phyloP scores from a whole-genome alignment of 2,797 vertebrate genomes.

The Myotis planiceps region DNA sequence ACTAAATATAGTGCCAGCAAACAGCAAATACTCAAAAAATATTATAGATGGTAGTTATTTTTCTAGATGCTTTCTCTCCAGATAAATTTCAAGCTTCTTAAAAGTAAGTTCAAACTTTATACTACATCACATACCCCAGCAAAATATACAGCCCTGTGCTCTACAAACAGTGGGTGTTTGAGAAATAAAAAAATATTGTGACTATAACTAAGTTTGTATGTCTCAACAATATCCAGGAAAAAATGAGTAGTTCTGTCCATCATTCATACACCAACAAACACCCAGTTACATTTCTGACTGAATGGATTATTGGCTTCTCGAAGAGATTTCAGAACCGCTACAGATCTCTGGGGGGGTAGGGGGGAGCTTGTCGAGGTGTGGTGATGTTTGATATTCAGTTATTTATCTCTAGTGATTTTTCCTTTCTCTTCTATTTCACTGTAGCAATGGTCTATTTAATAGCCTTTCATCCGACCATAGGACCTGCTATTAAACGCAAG shows the following conservation, averaged over 20 bases:
- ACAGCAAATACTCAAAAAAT: not conserved
- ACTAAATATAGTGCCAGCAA: not conserved
- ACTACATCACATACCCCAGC: not conserved
- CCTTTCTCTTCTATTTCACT: not conserved
- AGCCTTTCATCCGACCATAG: constrained; percentile 47
- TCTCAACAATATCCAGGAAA: not conserved
- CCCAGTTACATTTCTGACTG: not conserved
- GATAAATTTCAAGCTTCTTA: not conserved
- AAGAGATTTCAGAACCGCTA: not conserved
- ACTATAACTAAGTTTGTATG: not conserved
- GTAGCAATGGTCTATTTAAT: not conserved
- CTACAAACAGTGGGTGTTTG: not conserved
- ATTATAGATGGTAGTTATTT: not conserved
- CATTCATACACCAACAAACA: not conserved
- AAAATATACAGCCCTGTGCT: not conserved
- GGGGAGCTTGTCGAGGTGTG: no score
- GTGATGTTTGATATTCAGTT: not conserved
- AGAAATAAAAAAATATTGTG: not conserved
- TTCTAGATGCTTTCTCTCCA: not conserved
- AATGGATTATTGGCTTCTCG: not conserved
- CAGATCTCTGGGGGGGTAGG: not conserved
- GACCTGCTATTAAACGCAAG: constrained; percentile 72
- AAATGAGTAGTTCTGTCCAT: not conserved
- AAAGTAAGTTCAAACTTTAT: not conserved
- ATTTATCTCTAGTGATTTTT: not conserved